These are phyloP conservation scores for Synergus gifuensis DNA, from an alignment of 2,888 invertebrate species.

Conservation along the genomic window DNA sequence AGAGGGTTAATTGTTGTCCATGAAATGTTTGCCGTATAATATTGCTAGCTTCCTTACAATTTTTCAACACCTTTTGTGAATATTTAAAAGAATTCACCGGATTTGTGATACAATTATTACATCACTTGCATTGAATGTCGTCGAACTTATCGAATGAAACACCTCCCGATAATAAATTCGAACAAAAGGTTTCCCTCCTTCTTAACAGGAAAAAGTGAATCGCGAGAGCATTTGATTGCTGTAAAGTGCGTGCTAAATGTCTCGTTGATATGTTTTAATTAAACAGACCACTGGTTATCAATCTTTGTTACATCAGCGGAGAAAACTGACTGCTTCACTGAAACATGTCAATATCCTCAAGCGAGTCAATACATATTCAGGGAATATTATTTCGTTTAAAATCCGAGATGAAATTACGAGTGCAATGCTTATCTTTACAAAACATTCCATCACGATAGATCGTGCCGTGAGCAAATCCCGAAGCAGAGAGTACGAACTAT, in stretches of 20 bases:
- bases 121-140: background rate
- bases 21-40: too few species aligned
- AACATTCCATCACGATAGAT: constrained; percentile 32
- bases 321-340: background rate
- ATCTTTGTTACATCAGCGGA: background rate
- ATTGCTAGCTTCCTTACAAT: too few species aligned
- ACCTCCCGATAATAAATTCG: background rate
- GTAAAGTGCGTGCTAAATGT: background rate
- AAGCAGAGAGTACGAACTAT: constrained; percentile 47
- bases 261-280: background rate
- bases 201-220: background rate
- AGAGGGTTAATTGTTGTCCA: too few species aligned
- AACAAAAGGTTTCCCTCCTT: background rate
- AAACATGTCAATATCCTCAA: background rate
- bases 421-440: constrained; percentile 33
- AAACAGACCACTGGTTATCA: background rate
- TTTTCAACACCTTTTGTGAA: background rate
- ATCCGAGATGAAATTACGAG: background rate
- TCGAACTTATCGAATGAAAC: background rate
- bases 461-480: constrained; percentile 67
- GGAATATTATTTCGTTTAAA: background rate
- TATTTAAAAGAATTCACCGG: background rate
- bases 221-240: background rate
- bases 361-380: background rate
- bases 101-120: background rate